Evolutionary conservation across 2,888 invertebrate genomes (phyloP).

Genomic region (Clitarchus hookeri): DNA sequence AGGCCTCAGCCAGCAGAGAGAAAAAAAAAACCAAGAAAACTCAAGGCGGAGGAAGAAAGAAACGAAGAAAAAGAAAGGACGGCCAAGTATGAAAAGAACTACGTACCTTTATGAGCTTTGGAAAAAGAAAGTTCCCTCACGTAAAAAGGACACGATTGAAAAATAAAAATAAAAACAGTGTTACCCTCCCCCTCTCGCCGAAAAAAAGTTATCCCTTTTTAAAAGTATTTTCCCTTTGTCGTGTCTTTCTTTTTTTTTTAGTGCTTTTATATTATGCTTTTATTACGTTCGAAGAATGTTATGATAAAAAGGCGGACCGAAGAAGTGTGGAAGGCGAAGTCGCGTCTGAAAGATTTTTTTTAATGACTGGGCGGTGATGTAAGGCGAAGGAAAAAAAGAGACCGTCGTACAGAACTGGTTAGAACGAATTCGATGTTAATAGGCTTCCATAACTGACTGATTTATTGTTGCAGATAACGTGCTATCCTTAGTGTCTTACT

Average conservation of each 20-base stretch:
- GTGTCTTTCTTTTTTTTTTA: too few relatives aligned
- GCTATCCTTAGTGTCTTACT: not conserved
- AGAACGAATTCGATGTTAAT: slow-evolving; percentile 14
- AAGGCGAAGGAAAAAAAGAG: not conserved
- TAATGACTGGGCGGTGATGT: not conserved
- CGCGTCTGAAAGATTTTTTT: not conserved
- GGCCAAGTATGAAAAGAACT: slow-evolving; percentile 2
- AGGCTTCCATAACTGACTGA: not conserved
- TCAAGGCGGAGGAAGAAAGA: not conserved
- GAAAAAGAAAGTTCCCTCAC: slow-evolving; percentile 14
- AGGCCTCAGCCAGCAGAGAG: not conserved
- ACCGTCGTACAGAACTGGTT: not conserved
- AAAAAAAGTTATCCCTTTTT: not conserved
- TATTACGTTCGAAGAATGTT: slow-evolving; percentile 2
- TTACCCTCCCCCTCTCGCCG: not conserved
- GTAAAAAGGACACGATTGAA: slow-evolving; percentile 14
- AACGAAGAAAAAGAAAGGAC: not conserved
- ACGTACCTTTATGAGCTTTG: slow-evolving; percentile 7
- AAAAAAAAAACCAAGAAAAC: not conserved
- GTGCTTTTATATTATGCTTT: slow-evolving; percentile 7
- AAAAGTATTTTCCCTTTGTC: not conserved
- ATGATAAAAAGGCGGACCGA: not conserved
- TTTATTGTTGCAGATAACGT: not conserved
- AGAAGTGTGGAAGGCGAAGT: slow-evolving; percentile 2
- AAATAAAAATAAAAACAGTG: slow-evolving; percentile 14